Base-by-base conservation (phyloP, 2,113 vertebrate species). In the Urocolius indicus region DNA sequence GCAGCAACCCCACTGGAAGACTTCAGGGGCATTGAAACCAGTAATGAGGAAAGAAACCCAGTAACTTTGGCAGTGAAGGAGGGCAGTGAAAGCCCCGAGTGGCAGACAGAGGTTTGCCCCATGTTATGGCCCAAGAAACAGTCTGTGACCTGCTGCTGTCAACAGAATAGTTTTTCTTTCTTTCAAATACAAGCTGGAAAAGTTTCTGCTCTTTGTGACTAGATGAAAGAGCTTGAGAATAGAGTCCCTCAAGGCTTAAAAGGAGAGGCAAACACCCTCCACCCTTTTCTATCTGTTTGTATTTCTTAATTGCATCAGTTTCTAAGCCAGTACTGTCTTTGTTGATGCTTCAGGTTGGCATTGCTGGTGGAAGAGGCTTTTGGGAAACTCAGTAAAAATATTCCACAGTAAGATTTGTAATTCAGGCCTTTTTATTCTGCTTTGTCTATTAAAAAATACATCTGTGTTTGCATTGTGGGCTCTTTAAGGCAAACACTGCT, bases 271-370 rank as follows among this genome's bases (percentile, higher is more conserved):
- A 91, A 84, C 26, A 87, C 69, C 84, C 51, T 55, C 43, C 36
- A 51, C 36, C 55, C 54, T 79, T 3, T 52, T 73, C 71, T 77
- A 18, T 16, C 48, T 90, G 87, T 85, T 87, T 89, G 58, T 61
- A 66, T 76, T 90, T 82, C 88, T 65, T 76, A 79, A 95, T 84
- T 75, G 54, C 49, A 52, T 21, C 22, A 3, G 3, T 58, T 86
- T 34, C 85, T 32, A 63, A 93, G 74, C 54, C 84, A 85, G 71
- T 83, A n/a, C 32, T 1, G 0, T 41, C 29, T 74, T 63, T 94
- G 59, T 69, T 74, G 79, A 96, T 74, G 90, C 89, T 96, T 77
- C 38, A 79, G 84, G 68, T 90, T 91, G 78, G 68, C 90, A 71
- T 1, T 13, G 67, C 59, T 71, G 59, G 43, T 74, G 79, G 79